Conservation (phyloP, 2,113 vertebrate species). For the Dolichallabes microphthalmus region DNA sequence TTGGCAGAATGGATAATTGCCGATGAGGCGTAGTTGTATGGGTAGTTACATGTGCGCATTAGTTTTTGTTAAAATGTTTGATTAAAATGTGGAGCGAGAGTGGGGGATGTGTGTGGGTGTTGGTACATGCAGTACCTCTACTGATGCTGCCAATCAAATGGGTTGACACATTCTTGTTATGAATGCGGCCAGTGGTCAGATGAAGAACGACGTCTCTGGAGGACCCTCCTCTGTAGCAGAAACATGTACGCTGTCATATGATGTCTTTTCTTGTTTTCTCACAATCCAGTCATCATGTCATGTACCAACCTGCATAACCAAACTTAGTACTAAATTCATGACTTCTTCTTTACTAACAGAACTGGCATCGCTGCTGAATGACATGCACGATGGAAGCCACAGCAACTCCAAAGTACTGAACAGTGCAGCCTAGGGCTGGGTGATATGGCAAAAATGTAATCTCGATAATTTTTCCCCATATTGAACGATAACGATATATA, state of each 20-base stretch:
- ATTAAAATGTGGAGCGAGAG: not conserved
- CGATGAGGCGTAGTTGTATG: too few relatives aligned
- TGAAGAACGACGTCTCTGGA: constrained; percentile 84
- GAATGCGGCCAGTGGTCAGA: constrained; percentile 91
- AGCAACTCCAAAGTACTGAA: not conserved
- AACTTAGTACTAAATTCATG: not conserved
- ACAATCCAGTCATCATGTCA: not conserved
- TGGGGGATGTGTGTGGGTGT: not conserved
- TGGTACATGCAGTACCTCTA: constrained; percentile 66
- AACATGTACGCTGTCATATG: not conserved
- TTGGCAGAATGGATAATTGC: not conserved
- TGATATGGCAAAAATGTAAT: too few relatives aligned
- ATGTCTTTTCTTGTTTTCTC: not conserved
- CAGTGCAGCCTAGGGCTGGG: too few relatives aligned
- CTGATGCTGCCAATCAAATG: constrained; percentile 92
- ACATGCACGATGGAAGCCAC: not conserved
- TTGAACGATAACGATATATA: too few relatives aligned
- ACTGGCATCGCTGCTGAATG: not conserved
- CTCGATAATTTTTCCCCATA: too few relatives aligned
- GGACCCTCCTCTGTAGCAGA: constrained; percentile 74
- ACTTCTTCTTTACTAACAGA: not conserved
- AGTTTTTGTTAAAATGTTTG: not conserved
- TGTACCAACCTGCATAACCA: not conserved
- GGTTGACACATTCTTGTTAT: constrained; percentile 98
- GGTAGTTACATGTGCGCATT: not conserved